phyloP scores from a whole-genome alignment of 2,113 vertebrate species.

The Nymphicus hollandicus region DNA sequence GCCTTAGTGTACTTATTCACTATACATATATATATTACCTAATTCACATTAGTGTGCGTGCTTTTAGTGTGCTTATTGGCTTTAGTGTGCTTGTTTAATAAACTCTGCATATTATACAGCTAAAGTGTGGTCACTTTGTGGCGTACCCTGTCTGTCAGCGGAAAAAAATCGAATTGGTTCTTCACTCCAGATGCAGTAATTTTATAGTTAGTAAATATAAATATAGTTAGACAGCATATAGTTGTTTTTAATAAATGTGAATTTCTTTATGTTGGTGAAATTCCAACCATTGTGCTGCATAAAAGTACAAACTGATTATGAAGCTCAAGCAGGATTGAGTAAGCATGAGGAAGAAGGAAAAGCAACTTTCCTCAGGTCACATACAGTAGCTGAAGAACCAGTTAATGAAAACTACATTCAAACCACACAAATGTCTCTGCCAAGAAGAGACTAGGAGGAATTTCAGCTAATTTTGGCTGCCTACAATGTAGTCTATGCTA shows the following conservation, averaged over 20 bases:
- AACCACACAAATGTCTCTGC: neutral
- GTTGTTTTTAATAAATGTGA: neutral
- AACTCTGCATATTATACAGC: neutral
- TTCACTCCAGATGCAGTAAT: neutral
- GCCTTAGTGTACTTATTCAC: neutral
- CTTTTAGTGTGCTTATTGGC: neutral
- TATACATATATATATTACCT: neutral
- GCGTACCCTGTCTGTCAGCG: neutral
- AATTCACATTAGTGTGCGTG: neutral
- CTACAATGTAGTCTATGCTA: neutral
- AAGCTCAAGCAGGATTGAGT: neutral
- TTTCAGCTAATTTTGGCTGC: neutral
- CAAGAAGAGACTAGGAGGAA: neutral
- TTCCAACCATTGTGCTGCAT: neutral
- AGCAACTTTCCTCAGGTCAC: neutral
- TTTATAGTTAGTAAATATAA: neutral
- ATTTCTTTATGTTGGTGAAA: neutral
- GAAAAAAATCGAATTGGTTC: neutral
- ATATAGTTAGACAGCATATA: neutral
- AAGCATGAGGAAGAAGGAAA: neutral
- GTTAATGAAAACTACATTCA: neutral
- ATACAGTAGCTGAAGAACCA: neutral
- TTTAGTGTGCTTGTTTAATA: neutral
- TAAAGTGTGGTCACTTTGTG: neutral
- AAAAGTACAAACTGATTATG: neutral